Evolutionary conservation across 2,888 invertebrate species (phyloP), one percentile per base, ranked within the genome.

Genomic region (Malthinus flaveolus): DNA sequence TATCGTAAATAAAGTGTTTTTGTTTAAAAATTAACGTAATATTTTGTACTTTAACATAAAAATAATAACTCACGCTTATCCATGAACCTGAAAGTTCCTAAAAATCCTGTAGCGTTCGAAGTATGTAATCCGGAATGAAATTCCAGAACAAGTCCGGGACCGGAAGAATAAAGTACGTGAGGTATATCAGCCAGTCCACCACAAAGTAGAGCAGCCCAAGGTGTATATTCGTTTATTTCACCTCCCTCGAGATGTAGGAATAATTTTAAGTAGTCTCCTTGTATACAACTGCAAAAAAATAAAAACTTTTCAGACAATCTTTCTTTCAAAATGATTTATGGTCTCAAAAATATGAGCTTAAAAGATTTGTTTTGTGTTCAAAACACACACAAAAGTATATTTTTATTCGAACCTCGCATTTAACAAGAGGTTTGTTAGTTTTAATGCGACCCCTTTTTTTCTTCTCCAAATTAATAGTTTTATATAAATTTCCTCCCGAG

Each of bases 261-360:
- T 54, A 91, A 84, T 78, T 91, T 90, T 66, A 92, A 78, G 78
- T 87, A 91, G 78, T 91, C 91, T 0, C 88, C 88, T 47, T 84
- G 83, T 58, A 84, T 81, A 75, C 91, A 91, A 67, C 91, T 91
- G 85, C 7, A 86, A 87, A 74, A 79, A 78, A 66, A 69, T 33
- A 37, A 11, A 45, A 45, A 31, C 31, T 10, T 11, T 10, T 39
- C 8, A 35, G 31, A 34, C 35, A 52, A 36, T 23, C 46, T 46
- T 52, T 46, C 45, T 46, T 52, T 45, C 23, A 46, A 23, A 23
- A 36, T 52, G 52, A 52, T 52, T 52, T 52, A 52, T 52, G 32
- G 36, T 35, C 52, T 45, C 32, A 42, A 42, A 42, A 42, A 42
- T 42, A 42, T n/a, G 15, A 42, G 13, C 39, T 42, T 42, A 42